phyloP scores from a whole-genome alignment of 1,140 invertebrate genomes.

The Mycetomoellerius zeteki region DNA sequence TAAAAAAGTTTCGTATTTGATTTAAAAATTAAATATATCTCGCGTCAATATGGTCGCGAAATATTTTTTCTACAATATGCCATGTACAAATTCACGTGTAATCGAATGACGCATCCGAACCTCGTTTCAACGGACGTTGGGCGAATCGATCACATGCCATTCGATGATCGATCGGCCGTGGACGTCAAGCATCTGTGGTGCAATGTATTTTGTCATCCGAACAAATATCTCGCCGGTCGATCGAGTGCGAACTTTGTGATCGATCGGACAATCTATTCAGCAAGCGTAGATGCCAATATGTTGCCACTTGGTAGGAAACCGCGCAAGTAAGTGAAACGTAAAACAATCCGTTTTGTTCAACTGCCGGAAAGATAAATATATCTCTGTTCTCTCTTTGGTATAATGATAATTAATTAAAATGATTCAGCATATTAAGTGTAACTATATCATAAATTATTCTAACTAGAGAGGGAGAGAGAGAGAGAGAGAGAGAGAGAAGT shows the following conservation, averaged over 20 bases:
- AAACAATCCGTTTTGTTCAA: conserved; percentile 71
- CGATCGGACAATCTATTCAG: conserved; percentile 77
- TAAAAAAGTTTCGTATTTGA: conserved; percentile 28
- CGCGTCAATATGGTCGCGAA: conserved; percentile 21
- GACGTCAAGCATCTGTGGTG: conserved; percentile 66
- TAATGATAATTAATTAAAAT: conserved; percentile 33
- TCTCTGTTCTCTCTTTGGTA: not conserved
- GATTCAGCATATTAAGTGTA: not conserved
- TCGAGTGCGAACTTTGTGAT: conserved; percentile 75
- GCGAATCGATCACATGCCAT: conserved; percentile 72
- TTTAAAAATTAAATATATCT: conserved; percentile 39
- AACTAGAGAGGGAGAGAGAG: too few relatives aligned
- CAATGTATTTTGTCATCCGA: conserved; percentile 74
- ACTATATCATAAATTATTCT: not conserved
- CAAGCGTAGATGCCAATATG: conserved; percentile 75
- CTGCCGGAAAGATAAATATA: conserved; percentile 66
- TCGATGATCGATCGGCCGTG: conserved; percentile 73
- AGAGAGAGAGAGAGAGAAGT: not conserved
- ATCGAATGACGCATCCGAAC: conserved; percentile 61
- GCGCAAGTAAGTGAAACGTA: conserved; percentile 52
- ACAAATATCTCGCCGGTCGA: conserved; percentile 76
- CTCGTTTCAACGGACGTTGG: conserved; percentile 64
- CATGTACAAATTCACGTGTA: conserved; percentile 70
- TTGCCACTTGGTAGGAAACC: conserved; percentile 70
- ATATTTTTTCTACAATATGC: conserved; percentile 62